Base-by-base conservation (phyloP, 2,888 invertebrate species). In the Platycnemis pennipes region DNA sequence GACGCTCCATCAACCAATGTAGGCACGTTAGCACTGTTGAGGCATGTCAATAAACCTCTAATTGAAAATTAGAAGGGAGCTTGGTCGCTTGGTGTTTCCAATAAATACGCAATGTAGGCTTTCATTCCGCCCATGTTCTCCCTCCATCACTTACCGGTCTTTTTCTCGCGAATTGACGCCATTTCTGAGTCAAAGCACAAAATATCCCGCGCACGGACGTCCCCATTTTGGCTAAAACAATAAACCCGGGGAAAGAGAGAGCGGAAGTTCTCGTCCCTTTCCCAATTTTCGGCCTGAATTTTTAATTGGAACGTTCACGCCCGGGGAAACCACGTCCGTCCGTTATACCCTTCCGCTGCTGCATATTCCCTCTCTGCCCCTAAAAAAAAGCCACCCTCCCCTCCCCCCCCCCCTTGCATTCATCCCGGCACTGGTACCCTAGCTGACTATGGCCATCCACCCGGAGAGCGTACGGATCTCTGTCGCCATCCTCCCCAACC, bases 281-380 rank as follows among this genome's bases (percentile, higher is more conserved):
- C 11, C 37, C 31, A 37, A 37, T 77, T 31, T 37, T 11, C 13
- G 13, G 77, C 77, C 31, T 26, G 37, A 77, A 77, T 77, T 31
- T 77, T 77, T 77, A 77, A 77, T 77, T 77, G 77, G 77, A 77
- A 31, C 77, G 37, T 37, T 37, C 37, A 77, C 77, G 77, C 77
- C 31, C 31, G 26, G 77, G 22, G 22, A 16, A 26, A 22, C 63
- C 63, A 22, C 77, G 77, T 13, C 77, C 77, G 77, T 77, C 77
- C 26, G 37, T 37, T 7, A 37, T 16, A 16, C 49, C 49, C 87
- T 87, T 45, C 87, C 87, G 22, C 44, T 42, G 19, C 87, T 45
- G 42, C 87, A 22, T 26, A 22, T 45, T 2, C 69, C 31, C 69
- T 69, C 69, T 22, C 77, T 77, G 22, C 26, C 31, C 77, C 77